These are phyloP conservation scores for Aphrocallistes beatrix DNA, from an alignment of 37 sponge, comb jelly and placozoan species.

Conservation along the genomic window DNA sequence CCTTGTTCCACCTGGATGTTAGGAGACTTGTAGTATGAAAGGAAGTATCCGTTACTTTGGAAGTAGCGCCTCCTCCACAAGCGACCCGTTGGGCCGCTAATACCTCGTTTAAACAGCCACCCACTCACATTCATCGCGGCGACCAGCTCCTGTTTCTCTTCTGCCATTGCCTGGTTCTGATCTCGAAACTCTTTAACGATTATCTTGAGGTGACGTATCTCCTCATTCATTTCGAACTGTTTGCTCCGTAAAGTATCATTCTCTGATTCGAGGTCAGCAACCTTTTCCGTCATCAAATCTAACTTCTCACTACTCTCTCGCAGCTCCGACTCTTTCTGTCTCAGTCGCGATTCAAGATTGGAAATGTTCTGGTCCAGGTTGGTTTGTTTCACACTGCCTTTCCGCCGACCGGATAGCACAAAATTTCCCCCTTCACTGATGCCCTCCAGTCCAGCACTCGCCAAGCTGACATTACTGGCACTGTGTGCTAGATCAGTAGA, in stretches of 20 bases:
- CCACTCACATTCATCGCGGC: neutral
- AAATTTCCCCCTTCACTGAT: neutral
- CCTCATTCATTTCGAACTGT: neutral
- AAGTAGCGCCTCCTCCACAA: neutral
- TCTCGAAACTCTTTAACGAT: neutral
- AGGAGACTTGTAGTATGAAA: neutral
- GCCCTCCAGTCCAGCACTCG: neutral
- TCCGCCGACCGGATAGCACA: neutral
- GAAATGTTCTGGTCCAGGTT: neutral
- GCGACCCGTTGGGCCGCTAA: neutral
- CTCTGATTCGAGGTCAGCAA: neutral
- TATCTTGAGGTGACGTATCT: neutral
- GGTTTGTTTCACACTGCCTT: neutral
- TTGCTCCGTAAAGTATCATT: neutral
- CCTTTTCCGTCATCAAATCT: neutral
- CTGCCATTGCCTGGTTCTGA: neutral
- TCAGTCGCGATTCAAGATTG: neutral
- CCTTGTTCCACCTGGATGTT: constrained; percentile 1
- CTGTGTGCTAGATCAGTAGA: neutral
- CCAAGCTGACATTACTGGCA: neutral
- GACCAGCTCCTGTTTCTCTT: neutral
- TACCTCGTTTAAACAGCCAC: neutral
- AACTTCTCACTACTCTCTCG: neutral
- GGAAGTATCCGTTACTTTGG: neutral
- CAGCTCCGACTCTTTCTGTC: neutral